Conservation (phyloP, 2,113 vertebrate species). For the Datnioides undecimradiatus region DNA sequence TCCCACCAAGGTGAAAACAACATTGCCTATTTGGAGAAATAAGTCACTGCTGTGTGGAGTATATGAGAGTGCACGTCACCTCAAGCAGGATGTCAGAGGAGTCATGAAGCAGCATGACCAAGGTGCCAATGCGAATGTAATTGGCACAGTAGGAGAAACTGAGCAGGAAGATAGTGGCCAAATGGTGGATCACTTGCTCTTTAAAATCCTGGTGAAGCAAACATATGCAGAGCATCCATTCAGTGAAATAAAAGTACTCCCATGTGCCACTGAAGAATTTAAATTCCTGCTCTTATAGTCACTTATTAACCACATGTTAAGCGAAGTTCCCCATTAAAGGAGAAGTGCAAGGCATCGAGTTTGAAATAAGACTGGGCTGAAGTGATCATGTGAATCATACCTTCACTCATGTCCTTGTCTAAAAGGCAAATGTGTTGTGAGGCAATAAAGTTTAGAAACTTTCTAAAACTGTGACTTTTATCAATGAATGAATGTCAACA, state of each 20-base stretch:
- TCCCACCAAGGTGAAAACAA: not conserved
- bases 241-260: constrained; percentile 12
- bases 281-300: not conserved
- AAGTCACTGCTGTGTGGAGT: not conserved
- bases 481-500: not conserved
- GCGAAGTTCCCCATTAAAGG: constrained; percentile 6
- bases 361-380: constrained; percentile 1
- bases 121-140: constrained; percentile 90
- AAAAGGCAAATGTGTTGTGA: constrained; percentile 5
- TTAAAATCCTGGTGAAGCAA: constrained; percentile 88
- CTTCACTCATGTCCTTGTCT: not conserved
- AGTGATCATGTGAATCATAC: not conserved
- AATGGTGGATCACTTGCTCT: constrained; percentile 92
- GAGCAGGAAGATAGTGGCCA: constrained; percentile 89
- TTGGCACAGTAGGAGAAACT: constrained; percentile 93
- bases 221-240: not conserved
- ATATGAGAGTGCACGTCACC: constrained; percentile 76
- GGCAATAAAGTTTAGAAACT: not conserved
- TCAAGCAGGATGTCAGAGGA: constrained; percentile 90
- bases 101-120: constrained; percentile 93
- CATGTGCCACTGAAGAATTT: not conserved
- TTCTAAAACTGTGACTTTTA: not conserved
- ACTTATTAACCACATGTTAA: constrained; percentile 22
- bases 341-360: not conserved
- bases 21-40: too few relatives aligned